Conservation (phyloP, 1,140 invertebrate species). For the Linepithema humile region DNA sequence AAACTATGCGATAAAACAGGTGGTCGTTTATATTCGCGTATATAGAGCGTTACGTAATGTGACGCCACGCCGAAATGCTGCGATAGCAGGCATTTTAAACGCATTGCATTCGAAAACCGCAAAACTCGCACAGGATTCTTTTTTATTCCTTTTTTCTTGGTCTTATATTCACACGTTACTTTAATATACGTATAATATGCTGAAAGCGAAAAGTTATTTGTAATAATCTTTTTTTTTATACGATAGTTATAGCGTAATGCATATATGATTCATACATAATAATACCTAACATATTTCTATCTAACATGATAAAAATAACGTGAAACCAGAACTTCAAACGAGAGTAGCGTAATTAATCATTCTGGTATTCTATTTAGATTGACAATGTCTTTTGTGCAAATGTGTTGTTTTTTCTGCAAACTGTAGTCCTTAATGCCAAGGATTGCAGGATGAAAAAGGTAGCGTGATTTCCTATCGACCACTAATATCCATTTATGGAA, state of each 20-base stretch:
- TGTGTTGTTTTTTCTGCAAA: background rate
- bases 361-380: too few species aligned
- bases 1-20: slow-evolving; percentile 28
- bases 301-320: background rate
- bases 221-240: background rate
- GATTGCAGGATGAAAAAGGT: background rate
- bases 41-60: slow-evolving; percentile 33
- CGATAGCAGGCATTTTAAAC: background rate
- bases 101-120: background rate
- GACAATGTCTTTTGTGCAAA: too few species aligned
- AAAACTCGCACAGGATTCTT: background rate
- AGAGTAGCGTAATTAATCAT: background rate
- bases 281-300: background rate
- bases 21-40: slow-evolving; percentile 21
- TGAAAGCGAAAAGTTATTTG: too few species aligned
- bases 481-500: background rate
- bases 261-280: background rate
- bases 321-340: background rate
- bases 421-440: background rate
- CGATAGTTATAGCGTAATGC: background rate
- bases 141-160: background rate
- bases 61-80: background rate
- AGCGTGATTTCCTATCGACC: background rate
- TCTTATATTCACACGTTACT: too few species aligned
- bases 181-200: too few species aligned